These are phyloP conservation scores for Crambe crambe DNA, from an alignment of 37 sponge, comb jelly and placozoan species.

Conservation along the genomic window DNA sequence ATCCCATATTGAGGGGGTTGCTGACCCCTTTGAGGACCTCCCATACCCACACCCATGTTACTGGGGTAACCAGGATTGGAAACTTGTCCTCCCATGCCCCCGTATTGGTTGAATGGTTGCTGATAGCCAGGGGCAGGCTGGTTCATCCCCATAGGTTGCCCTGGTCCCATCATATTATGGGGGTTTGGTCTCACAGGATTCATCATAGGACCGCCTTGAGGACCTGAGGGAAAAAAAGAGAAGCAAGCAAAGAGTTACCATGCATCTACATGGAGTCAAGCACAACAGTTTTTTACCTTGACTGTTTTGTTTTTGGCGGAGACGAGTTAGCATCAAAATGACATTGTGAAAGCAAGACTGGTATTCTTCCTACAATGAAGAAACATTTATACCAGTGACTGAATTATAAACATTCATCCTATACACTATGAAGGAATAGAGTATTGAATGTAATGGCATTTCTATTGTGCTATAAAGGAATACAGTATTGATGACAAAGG, in stretches of 20 bases:
- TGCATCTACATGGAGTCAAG: neutral
- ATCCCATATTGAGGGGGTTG: constrained; percentile 10
- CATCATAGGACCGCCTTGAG: neutral
- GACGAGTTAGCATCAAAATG: constrained; percentile 15
- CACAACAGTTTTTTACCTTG: constrained; percentile 5
- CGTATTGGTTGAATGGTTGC: neutral
- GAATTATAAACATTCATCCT: too few species aligned
- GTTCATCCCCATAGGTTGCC: neutral
- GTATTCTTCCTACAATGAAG: constrained; percentile 29
- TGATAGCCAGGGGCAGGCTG: constrained; percentile 11
- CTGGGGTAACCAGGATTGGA: neutral
- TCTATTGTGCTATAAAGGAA: too few species aligned
- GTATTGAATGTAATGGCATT: too few species aligned
- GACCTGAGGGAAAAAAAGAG: neutral
- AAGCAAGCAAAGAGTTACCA: neutral
- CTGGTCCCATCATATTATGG: neutral
- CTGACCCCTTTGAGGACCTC: neutral
- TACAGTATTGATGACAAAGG: too few species aligned
- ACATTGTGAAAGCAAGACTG: neutral
- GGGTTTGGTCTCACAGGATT: neutral
- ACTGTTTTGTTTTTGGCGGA: neutral
- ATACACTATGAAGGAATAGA: too few species aligned
- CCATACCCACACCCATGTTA: neutral
- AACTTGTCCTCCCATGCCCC: neutral
- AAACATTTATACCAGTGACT: too few species aligned